Evolutionary conservation across 37 sponge, comb jelly and placozoan genomes (phyloP).

Genomic region (Chondrilla cf. caribensis): DNA sequence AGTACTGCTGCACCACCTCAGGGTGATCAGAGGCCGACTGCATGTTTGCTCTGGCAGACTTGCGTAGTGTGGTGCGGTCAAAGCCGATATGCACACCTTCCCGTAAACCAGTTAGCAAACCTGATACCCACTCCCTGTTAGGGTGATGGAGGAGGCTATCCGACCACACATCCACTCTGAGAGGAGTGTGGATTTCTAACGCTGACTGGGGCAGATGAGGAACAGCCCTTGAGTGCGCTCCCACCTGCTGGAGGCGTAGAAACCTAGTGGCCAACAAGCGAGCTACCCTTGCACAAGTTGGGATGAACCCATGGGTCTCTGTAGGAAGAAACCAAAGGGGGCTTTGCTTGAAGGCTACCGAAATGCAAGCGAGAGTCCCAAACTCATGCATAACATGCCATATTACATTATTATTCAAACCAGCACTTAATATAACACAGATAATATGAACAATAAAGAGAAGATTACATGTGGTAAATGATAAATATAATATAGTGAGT

Average conservation of each 20-base stretch:
- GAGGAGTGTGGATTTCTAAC: background rate
- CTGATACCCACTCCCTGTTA: background rate
- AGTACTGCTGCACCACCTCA: background rate
- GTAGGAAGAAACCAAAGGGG: background rate
- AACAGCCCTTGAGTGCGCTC: background rate
- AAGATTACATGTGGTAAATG: too few species aligned
- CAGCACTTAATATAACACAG: background rate
- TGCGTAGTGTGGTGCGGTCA: background rate
- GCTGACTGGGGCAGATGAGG: background rate
- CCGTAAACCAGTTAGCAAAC: background rate
- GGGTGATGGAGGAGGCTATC: background rate
- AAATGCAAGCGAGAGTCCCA: too few species aligned
- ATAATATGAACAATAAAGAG: background rate
- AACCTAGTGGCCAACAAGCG: background rate
- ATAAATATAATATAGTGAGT: too few species aligned
- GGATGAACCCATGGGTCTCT: background rate
- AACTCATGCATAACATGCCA: background rate
- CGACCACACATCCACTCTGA: background rate
- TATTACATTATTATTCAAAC: background rate
- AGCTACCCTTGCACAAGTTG: background rate
- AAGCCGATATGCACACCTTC: background rate
- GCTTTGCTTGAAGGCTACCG: background rate
- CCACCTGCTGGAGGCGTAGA: background rate
- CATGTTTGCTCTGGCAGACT: background rate
- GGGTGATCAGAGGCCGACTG: background rate